Conservation (phyloP, 2,888 invertebrate genomes). For the Nephrotoma flavescens region DNA sequence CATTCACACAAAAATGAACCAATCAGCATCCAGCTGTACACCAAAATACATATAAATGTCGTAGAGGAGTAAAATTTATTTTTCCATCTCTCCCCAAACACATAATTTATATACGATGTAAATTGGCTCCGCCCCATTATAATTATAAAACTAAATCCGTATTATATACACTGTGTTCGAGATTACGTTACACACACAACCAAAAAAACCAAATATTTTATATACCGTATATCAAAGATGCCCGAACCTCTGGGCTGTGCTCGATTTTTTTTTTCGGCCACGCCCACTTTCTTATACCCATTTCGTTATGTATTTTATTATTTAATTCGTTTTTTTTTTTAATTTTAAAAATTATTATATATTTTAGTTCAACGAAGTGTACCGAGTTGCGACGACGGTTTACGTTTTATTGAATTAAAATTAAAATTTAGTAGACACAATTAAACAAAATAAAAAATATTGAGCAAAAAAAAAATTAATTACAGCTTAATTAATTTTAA, state of each 20-base stretch:
- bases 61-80: background rate
- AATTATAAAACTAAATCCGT: background rate
- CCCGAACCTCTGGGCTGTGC: background rate
- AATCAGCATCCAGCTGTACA: background rate
- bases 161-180: background rate
- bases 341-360: background rate
- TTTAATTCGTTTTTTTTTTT: background rate
- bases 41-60: background rate
- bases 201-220: background rate
- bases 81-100: background rate
- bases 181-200: background rate
- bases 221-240: background rate
- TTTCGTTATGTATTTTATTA: background rate
- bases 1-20: background rate
- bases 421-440: background rate
- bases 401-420: conserved; percentile 1
- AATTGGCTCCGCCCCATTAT: background rate
- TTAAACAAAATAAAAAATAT: background rate
- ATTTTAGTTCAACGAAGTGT: conserved; percentile 6
- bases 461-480: background rate
- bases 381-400: conserved; percentile 5
- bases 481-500: background rate
- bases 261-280: background rate
- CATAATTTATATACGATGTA: background rate
- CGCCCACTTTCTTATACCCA: background rate